phyloP scores from a whole-genome alignment of 2,797 vertebrate species.

The Florisuga fusca region DNA sequence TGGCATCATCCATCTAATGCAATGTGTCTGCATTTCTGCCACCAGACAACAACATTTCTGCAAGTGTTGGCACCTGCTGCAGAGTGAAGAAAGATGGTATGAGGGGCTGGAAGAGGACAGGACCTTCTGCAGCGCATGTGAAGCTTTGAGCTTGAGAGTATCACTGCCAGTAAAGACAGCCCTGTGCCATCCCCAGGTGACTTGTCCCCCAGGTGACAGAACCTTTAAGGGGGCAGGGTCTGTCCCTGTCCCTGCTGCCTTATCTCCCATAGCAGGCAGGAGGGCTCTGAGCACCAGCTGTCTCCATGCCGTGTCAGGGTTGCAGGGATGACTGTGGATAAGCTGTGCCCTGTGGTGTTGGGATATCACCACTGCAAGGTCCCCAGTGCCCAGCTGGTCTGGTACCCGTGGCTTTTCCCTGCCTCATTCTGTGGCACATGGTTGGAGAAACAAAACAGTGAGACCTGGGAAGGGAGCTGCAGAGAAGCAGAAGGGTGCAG shows the following conservation, averaged over 20 bases:
- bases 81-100: background rate
- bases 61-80: background rate
- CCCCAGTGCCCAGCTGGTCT: fast-evolving
- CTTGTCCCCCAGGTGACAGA: too few relatives aligned
- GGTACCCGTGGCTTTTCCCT: fast-evolving
- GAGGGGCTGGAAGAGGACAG: fast-evolving
- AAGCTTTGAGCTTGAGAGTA: too few relatives aligned
- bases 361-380: background rate
- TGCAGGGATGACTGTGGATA: background rate
- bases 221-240: background rate
- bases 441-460: background rate
- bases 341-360: background rate
- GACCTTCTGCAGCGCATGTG: background rate
- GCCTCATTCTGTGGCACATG: fast-evolving
- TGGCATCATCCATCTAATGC: background rate
- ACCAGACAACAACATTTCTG: fast-evolving
- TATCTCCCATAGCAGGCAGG: background rate
- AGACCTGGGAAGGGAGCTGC: background rate
- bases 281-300: background rate
- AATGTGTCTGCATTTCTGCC: constrained; percentile 1
- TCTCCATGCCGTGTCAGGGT: background rate
- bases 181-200: background rate
- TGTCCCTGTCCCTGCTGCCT: background rate
- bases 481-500: background rate
- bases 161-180: background rate